A percentile compares a stretch with the other conserved stretches of the same genome.
Evolutionary conservation across 92 coral and sea anemone genomes (phyloP).

Genomic region (Actinostola sp.): DNA sequence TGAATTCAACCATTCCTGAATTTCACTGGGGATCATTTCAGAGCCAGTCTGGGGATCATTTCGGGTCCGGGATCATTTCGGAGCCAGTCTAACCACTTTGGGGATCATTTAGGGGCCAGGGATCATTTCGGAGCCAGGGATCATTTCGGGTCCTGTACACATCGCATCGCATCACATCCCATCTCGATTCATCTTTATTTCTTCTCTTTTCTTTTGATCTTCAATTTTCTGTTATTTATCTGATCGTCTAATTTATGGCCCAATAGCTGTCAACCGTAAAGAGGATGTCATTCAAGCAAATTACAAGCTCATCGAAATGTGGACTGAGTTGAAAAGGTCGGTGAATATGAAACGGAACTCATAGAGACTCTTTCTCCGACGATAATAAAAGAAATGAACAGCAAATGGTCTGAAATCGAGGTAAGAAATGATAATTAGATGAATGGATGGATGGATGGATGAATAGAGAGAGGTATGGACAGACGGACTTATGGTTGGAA

Average conservation of each 20-base stretch:
- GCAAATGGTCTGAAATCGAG: conserved; percentile 12
- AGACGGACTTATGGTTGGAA: too few relatives aligned
- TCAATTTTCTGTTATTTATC: neutral
- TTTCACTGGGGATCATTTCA: too few relatives aligned
- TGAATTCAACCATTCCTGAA: too few relatives aligned
- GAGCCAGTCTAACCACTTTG: too few relatives aligned
- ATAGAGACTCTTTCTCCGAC: neutral
- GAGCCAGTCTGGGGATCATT: too few relatives aligned
- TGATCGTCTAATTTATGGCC: neutral
- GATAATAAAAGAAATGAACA: conserved; percentile 6
- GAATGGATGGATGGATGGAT: neutral
- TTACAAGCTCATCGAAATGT: conserved; percentile 11
- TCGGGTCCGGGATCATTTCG: too few relatives aligned
- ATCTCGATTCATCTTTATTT: too few relatives aligned
- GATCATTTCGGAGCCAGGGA: too few relatives aligned
- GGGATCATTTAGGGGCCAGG: too few relatives aligned
- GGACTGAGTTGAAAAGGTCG: conserved; percentile 11
- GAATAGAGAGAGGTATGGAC: too few relatives aligned
- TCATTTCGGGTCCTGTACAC: too few relatives aligned
- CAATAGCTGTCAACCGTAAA: conserved; percentile 16
- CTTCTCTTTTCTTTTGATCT: neutral
- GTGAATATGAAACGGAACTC: conserved; percentile 16
- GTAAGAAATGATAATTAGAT: neutral
- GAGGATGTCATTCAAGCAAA: conserved; percentile 19
- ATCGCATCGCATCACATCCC: too few relatives aligned